Conservation (phyloP, 2,888 invertebrate species). For the Aleiodes leptofemur region DNA sequence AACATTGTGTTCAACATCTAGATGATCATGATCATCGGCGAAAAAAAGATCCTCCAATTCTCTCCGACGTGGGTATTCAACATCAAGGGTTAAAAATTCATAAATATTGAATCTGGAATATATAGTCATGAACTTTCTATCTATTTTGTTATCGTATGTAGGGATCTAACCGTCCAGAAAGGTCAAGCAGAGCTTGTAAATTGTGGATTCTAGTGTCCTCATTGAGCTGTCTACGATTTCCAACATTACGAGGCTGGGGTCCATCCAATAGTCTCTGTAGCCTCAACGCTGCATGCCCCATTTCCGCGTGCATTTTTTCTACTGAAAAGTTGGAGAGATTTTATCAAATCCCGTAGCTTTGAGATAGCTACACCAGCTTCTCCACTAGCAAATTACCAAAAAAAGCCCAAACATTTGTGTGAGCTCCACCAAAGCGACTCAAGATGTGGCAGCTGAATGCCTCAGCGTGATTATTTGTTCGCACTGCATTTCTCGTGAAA, state of each 20-base stretch:
- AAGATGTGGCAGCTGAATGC: background rate
- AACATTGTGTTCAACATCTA: background rate
- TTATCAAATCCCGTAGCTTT: too few species aligned
- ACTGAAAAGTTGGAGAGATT: background rate
- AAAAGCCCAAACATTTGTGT: background rate
- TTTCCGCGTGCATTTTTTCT: background rate
- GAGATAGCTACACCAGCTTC: too few species aligned
- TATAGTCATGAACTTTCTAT: background rate
- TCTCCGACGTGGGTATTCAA: background rate
- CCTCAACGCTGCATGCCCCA: background rate
- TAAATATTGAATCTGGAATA: background rate
- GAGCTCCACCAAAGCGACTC: background rate
- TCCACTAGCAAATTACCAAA: background rate
- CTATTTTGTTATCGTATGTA: background rate
- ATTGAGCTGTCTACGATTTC: background rate
- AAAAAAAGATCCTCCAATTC: background rate
- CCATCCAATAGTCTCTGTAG: background rate
- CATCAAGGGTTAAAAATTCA: background rate
- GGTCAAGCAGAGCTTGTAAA: background rate
- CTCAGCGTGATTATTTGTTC: conserved; percentile 1
- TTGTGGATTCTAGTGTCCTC: background rate
- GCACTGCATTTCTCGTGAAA: conserved; percentile 6
- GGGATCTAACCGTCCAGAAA: background rate
- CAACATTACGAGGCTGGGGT: background rate
- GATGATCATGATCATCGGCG: background rate